Evolutionary conservation across 2,113 vertebrate species (phyloP), one percentile per base, ranked within the genome.

Genomic region (Saguinus imperator): DNA sequence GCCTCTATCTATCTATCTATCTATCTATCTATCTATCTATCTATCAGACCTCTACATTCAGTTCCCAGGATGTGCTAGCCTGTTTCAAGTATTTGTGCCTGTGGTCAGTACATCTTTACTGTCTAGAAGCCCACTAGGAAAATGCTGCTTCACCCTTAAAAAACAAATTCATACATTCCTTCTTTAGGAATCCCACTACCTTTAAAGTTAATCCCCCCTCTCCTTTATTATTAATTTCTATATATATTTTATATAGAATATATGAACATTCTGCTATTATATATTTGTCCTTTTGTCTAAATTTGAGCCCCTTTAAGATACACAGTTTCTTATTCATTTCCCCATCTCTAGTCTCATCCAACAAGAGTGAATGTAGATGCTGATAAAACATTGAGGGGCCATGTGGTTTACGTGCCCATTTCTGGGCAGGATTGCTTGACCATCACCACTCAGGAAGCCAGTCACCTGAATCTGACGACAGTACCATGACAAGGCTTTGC

Each of bases 91-190:
- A 52, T 35, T 17, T 79, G 9, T 57, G 13, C 12, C n/a, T 40
- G 3, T 80, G 18, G 4, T 68, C 12, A 43, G 2, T 35, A 17
- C 40, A 76, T 77, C 79, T 45, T 57, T 94, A 87, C 40, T 58
- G 35, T 57, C 79, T 72, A 72, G 20, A 95, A 57, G 23, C 5
- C 48, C 40, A 16, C 14, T 55, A 23, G 32, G 57, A 81, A 87
- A 92, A 93, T 40, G 83, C 25, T 50, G 91, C 45, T 91, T 92
- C 13, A 20, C 80, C 48, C 72, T 90, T 91, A 45, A 84, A 92
- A 94, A 91, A 72, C 57, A 17, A 66, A 79, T 75, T 90, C 58
- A 90, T 40, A 68, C 32, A 23, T 4, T 79, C 14, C 14, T 70
- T 90, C 61, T 70, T 43, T 43, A 80, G n/a, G 70, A 92, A 52